These are phyloP conservation scores for Crenuchus spilurus DNA, from an alignment of 2,797 vertebrate genomes.

Conservation along the genomic window DNA sequence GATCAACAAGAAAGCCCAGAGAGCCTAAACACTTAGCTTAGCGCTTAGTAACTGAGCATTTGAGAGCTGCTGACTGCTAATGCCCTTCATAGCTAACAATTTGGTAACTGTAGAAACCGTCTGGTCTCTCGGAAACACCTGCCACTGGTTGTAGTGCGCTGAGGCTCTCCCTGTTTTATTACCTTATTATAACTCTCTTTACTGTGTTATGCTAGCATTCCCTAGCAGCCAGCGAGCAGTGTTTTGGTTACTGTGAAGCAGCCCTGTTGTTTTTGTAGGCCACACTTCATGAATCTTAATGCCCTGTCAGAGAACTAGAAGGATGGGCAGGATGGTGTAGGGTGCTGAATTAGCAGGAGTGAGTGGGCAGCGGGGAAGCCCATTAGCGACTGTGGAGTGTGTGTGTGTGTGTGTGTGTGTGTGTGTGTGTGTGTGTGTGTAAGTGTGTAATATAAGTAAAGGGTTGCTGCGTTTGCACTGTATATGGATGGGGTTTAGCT, in stretches of 20 bases:
- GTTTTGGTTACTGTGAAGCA: conserved; percentile 26
- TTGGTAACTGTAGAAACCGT: conserved; percentile 35
- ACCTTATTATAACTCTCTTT: conserved; percentile 5
- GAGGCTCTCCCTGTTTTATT: conserved; percentile 15
- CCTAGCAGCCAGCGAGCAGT: not conserved
- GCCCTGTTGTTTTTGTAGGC: conserved; percentile 14
- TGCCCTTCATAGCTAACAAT: conserved; percentile 16
- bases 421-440: not conserved
- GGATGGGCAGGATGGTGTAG: conserved; percentile 26
- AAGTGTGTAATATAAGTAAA: conserved; percentile 26
- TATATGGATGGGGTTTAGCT: conserved; percentile 15
- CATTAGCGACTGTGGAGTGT: conserved; percentile 37
- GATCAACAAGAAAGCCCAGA: too few species aligned
- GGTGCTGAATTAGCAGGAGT: conserved; percentile 37
- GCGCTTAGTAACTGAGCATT: conserved; percentile 28
- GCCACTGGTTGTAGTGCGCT: conserved; percentile 1
- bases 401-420: not conserved
- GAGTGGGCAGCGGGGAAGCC: conserved; percentile 47
- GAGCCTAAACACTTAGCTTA: not conserved
- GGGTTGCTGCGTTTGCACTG: conserved; percentile 17
- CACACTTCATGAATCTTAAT: conserved; percentile 30
- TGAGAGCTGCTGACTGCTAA: conserved; percentile 16
- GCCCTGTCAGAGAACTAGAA: conserved; percentile 19
- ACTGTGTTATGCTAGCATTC: conserved; percentile 23
- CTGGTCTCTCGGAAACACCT: not conserved